Conservation (phyloP, 2,888 invertebrate genomes). For the Tribolium freemani region DNA sequence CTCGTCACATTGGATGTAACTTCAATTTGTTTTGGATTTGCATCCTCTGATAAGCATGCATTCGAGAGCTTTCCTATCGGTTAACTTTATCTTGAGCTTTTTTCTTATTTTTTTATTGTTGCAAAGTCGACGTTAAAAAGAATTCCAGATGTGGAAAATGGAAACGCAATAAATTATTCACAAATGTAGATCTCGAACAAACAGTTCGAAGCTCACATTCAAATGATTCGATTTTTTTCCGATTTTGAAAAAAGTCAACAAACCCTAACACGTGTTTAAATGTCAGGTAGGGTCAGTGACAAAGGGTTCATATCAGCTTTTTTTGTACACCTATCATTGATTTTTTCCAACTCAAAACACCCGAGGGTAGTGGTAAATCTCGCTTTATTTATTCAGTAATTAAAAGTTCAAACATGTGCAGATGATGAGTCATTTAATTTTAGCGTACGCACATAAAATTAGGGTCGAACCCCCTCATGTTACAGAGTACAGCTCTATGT, state of each 20-base stretch:
- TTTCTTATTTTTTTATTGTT: background rate
- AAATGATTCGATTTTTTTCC: constrained; percentile 1
- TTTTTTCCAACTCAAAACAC: no score
- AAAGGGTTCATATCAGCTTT: background rate
- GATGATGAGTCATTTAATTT: constrained; percentile 60
- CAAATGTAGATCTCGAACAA: constrained; percentile 5
- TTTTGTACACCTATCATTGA: background rate
- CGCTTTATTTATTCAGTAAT: constrained; percentile 30
- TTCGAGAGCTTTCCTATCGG: background rate
- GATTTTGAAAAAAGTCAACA: background rate
- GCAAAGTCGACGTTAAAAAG: background rate
- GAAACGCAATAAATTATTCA: constrained; percentile 30
- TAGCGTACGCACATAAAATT: constrained; percentile 52
- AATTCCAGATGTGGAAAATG: constrained; percentile 6
- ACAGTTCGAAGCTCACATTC: background rate
- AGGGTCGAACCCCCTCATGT: constrained; percentile 49
- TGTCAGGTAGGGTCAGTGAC: constrained; percentile 33
- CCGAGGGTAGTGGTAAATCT: background rate
- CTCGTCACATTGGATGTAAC: background rate
- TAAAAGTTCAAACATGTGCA: constrained; percentile 33
- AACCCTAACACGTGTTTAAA: constrained; percentile 34
- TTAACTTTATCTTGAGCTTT: background rate
- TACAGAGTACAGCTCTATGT: constrained; percentile 45
- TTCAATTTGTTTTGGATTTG: constrained; percentile 32
- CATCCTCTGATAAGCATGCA: constrained; percentile 10